phyloP scores from a whole-genome alignment of 2,797 vertebrate genomes.

The Tadarida brasiliensis region DNA sequence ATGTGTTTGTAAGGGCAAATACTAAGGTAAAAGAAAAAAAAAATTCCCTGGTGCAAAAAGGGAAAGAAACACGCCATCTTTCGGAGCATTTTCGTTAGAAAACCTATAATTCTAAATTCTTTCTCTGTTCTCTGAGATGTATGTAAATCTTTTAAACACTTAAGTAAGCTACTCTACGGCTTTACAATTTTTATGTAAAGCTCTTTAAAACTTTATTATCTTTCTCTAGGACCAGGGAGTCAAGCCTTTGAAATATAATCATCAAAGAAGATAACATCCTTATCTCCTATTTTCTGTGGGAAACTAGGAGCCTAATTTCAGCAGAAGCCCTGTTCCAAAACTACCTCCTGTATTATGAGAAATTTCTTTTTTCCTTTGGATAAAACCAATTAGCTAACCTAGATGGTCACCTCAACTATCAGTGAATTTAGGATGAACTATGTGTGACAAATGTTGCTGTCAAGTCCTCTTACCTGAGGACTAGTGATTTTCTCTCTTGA shows the following conservation, averaged over 20 bases:
- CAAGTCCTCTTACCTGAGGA: not conserved
- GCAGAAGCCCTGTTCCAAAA: not conserved
- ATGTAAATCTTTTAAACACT: not conserved
- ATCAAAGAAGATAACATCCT: not conserved
- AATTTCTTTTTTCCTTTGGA: not conserved
- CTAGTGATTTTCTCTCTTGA: constrained; percentile 19
- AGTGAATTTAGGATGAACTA: too few species aligned
- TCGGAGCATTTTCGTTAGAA: constrained; percentile 1
- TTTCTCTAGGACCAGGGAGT: not conserved
- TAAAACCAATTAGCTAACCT: too few species aligned
- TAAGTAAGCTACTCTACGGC: not conserved
- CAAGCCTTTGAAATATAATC: not conserved
- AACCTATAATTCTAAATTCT: not conserved
- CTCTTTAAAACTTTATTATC: not conserved
- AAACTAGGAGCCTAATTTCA: not conserved
- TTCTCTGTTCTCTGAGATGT: not conserved
- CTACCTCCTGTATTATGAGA: not conserved
- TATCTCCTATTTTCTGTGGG: not conserved
- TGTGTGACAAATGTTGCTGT: too few species aligned
- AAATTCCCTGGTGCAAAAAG: not conserved
- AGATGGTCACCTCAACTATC: too few species aligned
- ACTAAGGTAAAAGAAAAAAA: not conserved
- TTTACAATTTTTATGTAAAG: not conserved
- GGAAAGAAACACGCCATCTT: not conserved
- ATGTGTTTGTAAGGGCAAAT: not conserved